Evolutionary conservation across 2,797 vertebrate genomes (phyloP).

Genomic region (Mus caroli): DNA sequence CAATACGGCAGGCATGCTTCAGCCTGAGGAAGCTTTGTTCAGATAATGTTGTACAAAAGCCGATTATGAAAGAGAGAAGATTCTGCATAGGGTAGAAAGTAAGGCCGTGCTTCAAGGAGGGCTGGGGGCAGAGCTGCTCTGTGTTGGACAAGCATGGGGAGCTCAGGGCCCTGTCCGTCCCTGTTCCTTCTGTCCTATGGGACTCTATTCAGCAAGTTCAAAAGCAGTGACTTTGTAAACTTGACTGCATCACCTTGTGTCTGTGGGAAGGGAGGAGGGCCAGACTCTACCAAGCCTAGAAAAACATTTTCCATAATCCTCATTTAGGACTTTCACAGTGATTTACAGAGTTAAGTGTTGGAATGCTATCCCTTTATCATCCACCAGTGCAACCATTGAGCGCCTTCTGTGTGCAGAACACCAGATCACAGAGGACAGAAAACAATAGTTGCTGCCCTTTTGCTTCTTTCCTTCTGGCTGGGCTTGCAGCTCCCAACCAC

Average conservation of each 20-base stretch:
- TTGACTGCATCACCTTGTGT: background rate
- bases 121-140: background rate
- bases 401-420: background rate
- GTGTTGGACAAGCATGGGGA: background rate
- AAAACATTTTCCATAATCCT: background rate
- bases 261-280: background rate
- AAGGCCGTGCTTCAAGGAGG: too few species aligned
- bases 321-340: conserved; percentile 2
- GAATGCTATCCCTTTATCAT: background rate
- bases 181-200: background rate
- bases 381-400: background rate
- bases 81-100: background rate
- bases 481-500: background rate
- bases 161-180: background rate
- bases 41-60: background rate
- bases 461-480: background rate
- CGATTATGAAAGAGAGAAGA: background rate
- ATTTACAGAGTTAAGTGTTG: background rate
- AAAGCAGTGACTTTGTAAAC: background rate
- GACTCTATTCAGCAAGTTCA: background rate
- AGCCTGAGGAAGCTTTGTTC: background rate
- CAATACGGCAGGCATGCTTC: background rate
- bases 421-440: background rate
- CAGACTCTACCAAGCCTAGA: background rate
- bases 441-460: background rate